These are phyloP conservation scores for Stegodyphus mimosarum DNA, from an alignment of 1,140 invertebrate species.

Conservation along the genomic window DNA sequence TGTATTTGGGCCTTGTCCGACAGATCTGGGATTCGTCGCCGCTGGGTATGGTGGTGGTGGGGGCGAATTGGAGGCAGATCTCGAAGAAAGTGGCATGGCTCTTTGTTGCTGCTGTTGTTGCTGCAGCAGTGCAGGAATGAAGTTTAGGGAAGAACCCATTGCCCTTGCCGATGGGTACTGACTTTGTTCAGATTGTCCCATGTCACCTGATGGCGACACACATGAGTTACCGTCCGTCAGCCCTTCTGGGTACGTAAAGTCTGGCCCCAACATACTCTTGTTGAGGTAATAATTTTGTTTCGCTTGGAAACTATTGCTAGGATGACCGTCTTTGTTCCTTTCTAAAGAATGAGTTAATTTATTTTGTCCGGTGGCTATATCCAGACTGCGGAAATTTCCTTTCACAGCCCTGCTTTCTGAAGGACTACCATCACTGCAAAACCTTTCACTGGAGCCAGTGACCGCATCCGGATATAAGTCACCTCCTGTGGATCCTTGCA, in stretches of 20 bases:
- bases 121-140: slow-evolving; percentile 35
- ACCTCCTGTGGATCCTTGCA: slow-evolving; percentile 62
- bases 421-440: slow-evolving; percentile 42
- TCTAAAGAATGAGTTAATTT: slow-evolving; percentile 61
- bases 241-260: slow-evolving; percentile 56
- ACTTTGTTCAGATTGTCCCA: slow-evolving; percentile 6
- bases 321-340: slow-evolving; percentile 62
- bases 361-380: slow-evolving; percentile 24
- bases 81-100: background rate
- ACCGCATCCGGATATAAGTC: slow-evolving; percentile 61
- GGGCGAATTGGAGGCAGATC: slow-evolving; percentile 39
- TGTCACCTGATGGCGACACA: slow-evolving; percentile 43
- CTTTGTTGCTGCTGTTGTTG: slow-evolving; percentile 43
- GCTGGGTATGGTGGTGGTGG: slow-evolving; percentile 48
- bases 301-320: slow-evolving; percentile 60
- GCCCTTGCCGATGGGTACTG: slow-evolving; percentile 20
- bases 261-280: slow-evolving; percentile 62
- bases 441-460: slow-evolving; percentile 52
- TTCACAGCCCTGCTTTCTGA: slow-evolving; percentile 25
- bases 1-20: background rate
- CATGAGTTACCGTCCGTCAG: slow-evolving; percentile 8
- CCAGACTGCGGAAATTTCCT: slow-evolving; percentile 28
- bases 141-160: slow-evolving; percentile 40
- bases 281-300: slow-evolving; percentile 62
- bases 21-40: slow-evolving; percentile 21